Evolutionary conservation across 1,140 invertebrate genomes (phyloP), one percentile per base, ranked within the genome.

Genomic region (Aphaenogaster floridana): DNA sequence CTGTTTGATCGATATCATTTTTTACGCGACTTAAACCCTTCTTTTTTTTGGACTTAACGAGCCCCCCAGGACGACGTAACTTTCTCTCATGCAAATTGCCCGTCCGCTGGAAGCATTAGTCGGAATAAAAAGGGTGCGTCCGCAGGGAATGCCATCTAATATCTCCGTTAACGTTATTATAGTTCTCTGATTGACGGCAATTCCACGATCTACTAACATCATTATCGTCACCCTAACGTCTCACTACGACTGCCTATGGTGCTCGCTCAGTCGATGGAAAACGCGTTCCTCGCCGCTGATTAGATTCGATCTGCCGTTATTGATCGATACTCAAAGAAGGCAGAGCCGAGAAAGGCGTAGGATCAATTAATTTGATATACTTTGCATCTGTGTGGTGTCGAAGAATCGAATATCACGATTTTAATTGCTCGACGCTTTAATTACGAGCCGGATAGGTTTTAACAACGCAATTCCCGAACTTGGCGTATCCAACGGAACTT

Each of bases 1-100:
- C 13, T 68, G 77, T 86, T 86, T 86, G 85, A 86, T 86, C 77
- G 64, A 86, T 86, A 83, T 34, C 21, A 86, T 84, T 84, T 79
- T 74, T 84, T 84, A 42, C n/a, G n/a, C 28, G 77, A 17, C 28
- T 81, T 17, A 48, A 54, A 48, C 9, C 28, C 3, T 36, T 50
- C 21, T 42, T 54, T 54, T 50, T 64, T 17, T 39, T 11, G 15
- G 28, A 48, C n/a, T 79, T 69, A 86, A 69, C 52, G 77, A 81
- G 50, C 42, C 48, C 42, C 48, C 34, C 28, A 21, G 9, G 50
- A 68, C 50, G 63, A 79, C 59, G 64, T 66, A 77, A 61, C 50
- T 86, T 68, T 68, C 17, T 17, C n/a, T 50, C 77, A 50, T 68
- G 64, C 54, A 86, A 86, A 86, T 83, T 61, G 42, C 63, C 74